Percentiles rank a stretch among this genome's conserved stretches.
Conservation (phyloP, 2,888 invertebrate genomes). For the Gymnocheta viridis region DNA sequence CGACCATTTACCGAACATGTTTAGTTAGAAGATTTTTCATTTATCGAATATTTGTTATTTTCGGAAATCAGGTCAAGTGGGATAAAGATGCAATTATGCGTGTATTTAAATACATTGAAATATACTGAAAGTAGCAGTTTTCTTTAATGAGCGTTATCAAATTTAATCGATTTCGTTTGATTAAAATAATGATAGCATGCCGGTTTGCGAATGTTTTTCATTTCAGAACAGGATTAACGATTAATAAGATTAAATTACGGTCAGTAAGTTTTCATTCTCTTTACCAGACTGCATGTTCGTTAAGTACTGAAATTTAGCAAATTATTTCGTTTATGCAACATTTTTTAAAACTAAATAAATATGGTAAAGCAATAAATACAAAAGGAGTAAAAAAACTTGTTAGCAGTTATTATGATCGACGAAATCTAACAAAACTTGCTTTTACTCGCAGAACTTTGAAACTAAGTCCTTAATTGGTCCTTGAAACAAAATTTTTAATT, state of each 20-base stretch:
- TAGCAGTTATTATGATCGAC: no score
- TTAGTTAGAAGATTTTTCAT: no score
- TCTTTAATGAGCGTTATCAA: not conserved
- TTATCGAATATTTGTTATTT: no score
- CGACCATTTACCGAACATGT: no score
- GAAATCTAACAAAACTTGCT: no score
- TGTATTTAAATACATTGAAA: not conserved
- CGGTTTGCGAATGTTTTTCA: not conserved
- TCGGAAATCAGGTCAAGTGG: no score
- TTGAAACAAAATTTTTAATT: no score
- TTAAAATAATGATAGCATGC: not conserved
- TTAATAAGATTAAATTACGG: not conserved
- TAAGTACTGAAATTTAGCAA: not conserved
- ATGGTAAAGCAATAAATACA: no score
- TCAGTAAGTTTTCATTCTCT: not conserved
- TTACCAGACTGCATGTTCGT: not conserved
- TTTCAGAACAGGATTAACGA: not conserved
- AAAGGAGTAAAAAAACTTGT: no score
- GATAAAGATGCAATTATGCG: not conserved
- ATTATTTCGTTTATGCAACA: not conserved
- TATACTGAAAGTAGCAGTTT: not conserved
- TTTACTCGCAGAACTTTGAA: no score
- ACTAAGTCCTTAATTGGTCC: no score
- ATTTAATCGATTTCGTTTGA: not conserved
- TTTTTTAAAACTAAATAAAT: no score